These are phyloP conservation scores for Clarias platycephalus DNA, from an alignment of 2,797 vertebrate species.

Conservation along the genomic window DNA sequence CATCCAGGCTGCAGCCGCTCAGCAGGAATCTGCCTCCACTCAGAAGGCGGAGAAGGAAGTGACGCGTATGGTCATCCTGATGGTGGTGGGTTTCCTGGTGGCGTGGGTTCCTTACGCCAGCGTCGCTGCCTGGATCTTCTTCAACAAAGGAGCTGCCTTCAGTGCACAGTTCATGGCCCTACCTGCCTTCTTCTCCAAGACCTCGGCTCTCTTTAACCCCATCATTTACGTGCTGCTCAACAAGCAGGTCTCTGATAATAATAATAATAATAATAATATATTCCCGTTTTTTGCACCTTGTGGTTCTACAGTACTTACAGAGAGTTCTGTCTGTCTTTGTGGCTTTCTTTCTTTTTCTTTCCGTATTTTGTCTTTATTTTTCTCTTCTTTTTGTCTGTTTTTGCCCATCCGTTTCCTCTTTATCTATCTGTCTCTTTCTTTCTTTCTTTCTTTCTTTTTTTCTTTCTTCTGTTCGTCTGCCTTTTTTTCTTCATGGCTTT, in stretches of 20 bases:
- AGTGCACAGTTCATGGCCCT: conserved; percentile 76
- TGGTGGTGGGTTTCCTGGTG: conserved; percentile 81
- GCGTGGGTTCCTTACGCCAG: conserved; percentile 81
- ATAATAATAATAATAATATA: background rate
- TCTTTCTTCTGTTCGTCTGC: no score
- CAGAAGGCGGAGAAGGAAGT: conserved; percentile 86
- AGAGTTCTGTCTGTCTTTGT: no score
- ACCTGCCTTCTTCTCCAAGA: conserved; percentile 86
- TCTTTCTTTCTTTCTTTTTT: background rate
- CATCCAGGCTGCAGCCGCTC: conserved; percentile 79
- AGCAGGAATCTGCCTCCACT: conserved; percentile 81
- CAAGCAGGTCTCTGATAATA: conserved; percentile 75
- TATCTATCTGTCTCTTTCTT: no score
- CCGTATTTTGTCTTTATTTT: background rate
- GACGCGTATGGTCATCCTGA: conserved; percentile 82
- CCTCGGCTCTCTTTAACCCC: conserved; percentile 80
- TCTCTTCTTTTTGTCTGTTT: background rate
- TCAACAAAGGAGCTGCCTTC: conserved; percentile 77
- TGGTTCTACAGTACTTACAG: no score
- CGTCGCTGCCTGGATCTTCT: conserved; percentile 81
- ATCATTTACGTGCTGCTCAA: conserved; percentile 67
- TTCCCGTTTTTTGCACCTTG: no score
- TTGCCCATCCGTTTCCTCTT: background rate
- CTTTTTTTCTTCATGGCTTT: background rate
- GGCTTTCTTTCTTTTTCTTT: background rate